A percentile compares a stretch with the other conserved stretches of the same genome.
These are phyloP conservation scores for Onychomys arenicola DNA, from an alignment of 2,797 vertebrate species.

Conservation along the genomic window DNA sequence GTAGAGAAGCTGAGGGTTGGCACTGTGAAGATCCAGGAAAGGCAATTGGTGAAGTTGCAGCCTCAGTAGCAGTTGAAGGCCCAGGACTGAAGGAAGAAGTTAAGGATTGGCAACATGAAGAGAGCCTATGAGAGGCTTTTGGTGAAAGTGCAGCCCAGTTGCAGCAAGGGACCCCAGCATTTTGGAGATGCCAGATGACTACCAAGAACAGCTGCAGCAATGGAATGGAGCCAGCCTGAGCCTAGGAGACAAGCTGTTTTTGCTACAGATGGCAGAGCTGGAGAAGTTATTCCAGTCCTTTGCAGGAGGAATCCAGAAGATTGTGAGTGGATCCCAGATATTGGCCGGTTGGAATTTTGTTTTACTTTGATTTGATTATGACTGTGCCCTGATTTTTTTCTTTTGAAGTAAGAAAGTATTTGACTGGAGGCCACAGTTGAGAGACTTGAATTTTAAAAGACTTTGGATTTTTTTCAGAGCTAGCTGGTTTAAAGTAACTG, in stretches of 20 bases:
- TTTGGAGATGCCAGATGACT: neutral
- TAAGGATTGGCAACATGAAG: neutral
- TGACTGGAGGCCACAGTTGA: neutral
- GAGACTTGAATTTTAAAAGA: neutral
- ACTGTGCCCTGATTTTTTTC: neutral
- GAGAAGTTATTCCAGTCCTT: neutral
- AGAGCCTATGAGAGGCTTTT: neutral
- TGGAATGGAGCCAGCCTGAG: neutral
- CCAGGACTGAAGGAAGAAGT: neutral
- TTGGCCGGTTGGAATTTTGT: neutral
- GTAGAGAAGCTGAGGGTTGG: neutral
- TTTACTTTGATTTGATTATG: neutral
- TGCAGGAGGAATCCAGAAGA: neutral
- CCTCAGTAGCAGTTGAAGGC: neutral
- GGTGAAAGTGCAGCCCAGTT: neutral
- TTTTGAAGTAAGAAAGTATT: neutral
- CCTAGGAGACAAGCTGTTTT: neutral
- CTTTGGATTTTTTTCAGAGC: neutral
- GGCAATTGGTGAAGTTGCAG: neutral
- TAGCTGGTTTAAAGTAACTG: neutral
- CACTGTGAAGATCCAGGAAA: neutral
- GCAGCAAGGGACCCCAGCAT: neutral
- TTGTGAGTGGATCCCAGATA: neutral
- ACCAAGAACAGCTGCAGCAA: neutral
- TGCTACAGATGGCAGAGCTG: neutral